A percentile compares a stretch with the other conserved stretches of the same genome.
Conservation (phyloP, 2,113 vertebrate genomes). For the Strigops habroptila region DNA sequence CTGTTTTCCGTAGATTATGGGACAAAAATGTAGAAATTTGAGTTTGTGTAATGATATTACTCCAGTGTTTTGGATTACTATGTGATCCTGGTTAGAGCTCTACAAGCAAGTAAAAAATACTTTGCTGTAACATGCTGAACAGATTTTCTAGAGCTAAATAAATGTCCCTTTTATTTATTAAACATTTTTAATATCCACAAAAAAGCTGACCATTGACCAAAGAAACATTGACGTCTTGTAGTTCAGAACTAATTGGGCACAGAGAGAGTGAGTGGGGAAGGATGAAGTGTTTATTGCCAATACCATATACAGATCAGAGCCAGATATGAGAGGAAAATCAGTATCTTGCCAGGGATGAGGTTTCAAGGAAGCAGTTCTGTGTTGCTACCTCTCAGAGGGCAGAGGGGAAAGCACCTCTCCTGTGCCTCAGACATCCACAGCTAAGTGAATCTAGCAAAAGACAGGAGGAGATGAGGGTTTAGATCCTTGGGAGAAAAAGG, state of each 20-base stretch:
- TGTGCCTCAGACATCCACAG: not conserved
- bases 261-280: not conserved
- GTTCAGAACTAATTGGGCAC: not conserved
- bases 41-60: not conserved
- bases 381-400: not conserved
- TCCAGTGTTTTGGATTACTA: not conserved
- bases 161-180: not conserved
- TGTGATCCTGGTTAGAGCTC: not conserved
- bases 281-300: not conserved
- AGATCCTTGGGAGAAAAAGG: not conserved
- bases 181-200: not conserved
- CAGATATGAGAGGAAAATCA: not conserved
- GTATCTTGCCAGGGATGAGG: not conserved
- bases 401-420: not conserved
- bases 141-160: not conserved
- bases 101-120: not conserved
- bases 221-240: not conserved
- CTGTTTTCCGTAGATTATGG: not conserved
- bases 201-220: not conserved
- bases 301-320: not conserved
- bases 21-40: not conserved
- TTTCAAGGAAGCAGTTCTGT: not conserved
- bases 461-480: not conserved
- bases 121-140: not conserved
- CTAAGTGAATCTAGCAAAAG: not conserved